Evolutionary conservation across 1,140 invertebrate species (phyloP), one percentile per base, ranked within the genome.

Genomic region (Scaptomyza pallida): DNA sequence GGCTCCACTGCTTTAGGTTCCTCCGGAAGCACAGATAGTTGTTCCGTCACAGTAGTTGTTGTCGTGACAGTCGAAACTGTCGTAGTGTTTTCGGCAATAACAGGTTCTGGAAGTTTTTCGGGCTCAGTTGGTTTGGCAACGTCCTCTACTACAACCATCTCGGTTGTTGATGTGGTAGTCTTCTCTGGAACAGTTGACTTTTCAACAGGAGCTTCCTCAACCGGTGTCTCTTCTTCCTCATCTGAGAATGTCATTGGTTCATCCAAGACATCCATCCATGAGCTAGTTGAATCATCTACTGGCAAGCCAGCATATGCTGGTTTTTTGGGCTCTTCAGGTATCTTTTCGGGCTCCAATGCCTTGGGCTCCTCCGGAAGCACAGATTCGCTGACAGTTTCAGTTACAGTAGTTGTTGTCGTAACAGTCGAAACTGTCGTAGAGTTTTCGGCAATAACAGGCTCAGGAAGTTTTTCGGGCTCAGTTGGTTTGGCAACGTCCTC

Each of bases 241-340:
- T 92, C 91, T 17, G 89, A 89, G 63, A 92, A 90, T n/a, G 78
- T 75, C 50, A 93, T 92, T 61, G 92, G 91, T 78, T 93, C 92
- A 72, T 93, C 92, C 40, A 93, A 63, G 55, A 93, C 89, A 81
- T 91, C 89, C 83, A 93, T 92, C 91, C 92, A 93, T 12, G 91
- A 75, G 63, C 92, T 91, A 40, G 89, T 59, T n/a, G 91, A 86
- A 59, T 92, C 79, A 67, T 93, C 91, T 43, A 92, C 90, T 43
- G 91, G 91, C 30, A 92, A 76, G 12, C 89, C 91, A 44, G 89
- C 91, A 69, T 92, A 91, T 19, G 71, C 79, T n/a, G 62, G 45
- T 65, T 80, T 89, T 19, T 69, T 80, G 62, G 60, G 43, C 35
- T 74, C 60, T n/a, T 47, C 44, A 5, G 44, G 44, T 47, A 10